Evolutionary conservation across 2,113 vertebrate species (phyloP).

Genomic region (Dinomys branickii): DNA sequence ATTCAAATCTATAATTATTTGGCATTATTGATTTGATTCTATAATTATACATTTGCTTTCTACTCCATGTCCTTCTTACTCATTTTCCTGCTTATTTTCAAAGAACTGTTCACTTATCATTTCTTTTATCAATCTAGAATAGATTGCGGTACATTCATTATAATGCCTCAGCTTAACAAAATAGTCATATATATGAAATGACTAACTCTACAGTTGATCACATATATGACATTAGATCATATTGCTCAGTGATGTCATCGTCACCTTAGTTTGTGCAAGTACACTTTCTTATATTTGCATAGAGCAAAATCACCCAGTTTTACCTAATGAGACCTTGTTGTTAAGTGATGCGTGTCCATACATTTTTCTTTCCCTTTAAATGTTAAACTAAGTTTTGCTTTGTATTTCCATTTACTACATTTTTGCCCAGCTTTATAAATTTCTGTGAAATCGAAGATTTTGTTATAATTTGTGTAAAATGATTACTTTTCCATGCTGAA

Average conservation of each 20-base stretch:
- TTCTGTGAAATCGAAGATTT: not conserved
- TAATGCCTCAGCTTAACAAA: not conserved
- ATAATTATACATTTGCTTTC: not conserved
- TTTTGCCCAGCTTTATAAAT: not conserved
- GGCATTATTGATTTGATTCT: not conserved
- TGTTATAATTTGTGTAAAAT: slow-evolving; percentile 8
- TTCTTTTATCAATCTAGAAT: slow-evolving; percentile 11
- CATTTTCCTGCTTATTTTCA: not conserved
- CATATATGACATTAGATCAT: not conserved
- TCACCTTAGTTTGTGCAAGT: not conserved
- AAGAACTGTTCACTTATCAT: not conserved
- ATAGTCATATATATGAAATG: not conserved
- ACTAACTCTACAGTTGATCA: not conserved
- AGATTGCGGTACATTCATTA: not conserved
- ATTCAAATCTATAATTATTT: not conserved
- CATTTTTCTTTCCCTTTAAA: not conserved
- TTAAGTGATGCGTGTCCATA: not conserved
- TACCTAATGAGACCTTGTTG: not conserved
- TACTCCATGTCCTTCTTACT: not conserved
- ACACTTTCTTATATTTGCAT: not conserved
- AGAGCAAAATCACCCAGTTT: not conserved
- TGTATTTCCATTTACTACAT: not conserved
- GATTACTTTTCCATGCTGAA: not conserved
- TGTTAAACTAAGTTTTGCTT: not conserved
- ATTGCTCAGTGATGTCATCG: not conserved